A percentile compares a stretch with the other conserved stretches of the same genome.
phyloP scores from a whole-genome alignment of 2,888 invertebrate species.

The Automeris io region DNA sequence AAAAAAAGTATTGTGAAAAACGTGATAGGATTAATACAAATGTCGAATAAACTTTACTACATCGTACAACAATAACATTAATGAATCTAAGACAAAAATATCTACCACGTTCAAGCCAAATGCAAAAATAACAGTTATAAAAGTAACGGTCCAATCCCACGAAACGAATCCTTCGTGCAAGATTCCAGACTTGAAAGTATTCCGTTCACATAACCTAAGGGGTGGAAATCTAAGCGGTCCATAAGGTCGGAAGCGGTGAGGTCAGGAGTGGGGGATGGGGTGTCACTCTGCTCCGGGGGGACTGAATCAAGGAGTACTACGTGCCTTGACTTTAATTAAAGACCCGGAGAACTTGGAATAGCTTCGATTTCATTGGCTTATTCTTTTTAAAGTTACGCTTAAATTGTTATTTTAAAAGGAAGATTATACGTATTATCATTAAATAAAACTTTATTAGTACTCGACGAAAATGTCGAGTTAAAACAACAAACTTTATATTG shows the following conservation, averaged over 20 bases:
- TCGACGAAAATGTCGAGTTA: no score
- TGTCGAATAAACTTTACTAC: no score
- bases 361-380: slow-evolving; percentile 72
- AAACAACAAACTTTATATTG: no score
- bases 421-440: no score
- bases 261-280: slow-evolving; percentile 30
- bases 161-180: slow-evolving; percentile 71
- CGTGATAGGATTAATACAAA: no score
- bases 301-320: slow-evolving; percentile 75
- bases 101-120: background rate
- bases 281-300: slow-evolving; percentile 47
- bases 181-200: slow-evolving; percentile 71
- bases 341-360: slow-evolving; percentile 59
- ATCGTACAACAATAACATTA: no score
- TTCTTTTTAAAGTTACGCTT: slow-evolving; percentile 52
- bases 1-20: no score
- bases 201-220: slow-evolving; percentile 67
- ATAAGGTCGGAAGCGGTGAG: slow-evolving; percentile 58
- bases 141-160: slow-evolving; percentile 65
- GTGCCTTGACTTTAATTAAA: slow-evolving; percentile 75
- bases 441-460: no score
- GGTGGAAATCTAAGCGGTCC: slow-evolving; percentile 76
- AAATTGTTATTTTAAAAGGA: slow-evolving; percentile 21
- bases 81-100: slow-evolving; percentile 5
- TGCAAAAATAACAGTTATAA: slow-evolving; percentile 42